Evolutionary conservation across 2,113 vertebrate genomes (phyloP), one percentile per base, ranked within the genome.

Genomic region (Pholis gunnellus): DNA sequence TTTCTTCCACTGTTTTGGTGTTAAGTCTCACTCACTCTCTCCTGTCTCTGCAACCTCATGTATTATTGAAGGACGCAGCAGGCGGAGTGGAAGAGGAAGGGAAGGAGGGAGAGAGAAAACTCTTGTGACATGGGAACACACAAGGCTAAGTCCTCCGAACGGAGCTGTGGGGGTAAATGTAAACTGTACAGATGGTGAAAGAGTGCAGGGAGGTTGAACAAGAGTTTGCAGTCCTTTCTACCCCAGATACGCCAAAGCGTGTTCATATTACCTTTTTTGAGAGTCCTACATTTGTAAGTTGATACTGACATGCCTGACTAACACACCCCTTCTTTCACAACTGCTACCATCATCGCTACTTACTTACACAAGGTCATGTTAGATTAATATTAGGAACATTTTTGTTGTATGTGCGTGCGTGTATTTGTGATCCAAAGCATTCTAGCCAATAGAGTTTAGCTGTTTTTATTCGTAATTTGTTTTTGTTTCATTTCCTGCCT

Each of bases 271-370:
- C 59, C 64, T 93, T 91, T 91, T 93, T 86, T 75, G 79, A 91
- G 82, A 84, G 63, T 86, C 86, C 76, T 68, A 78, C 89, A 90
- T 95, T 93, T 93, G 92, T 94, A 93, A 89, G 93, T 91, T 88
- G 72, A 90, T 92, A 87, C 78, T 57, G 70, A 84, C 89, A 88
- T 86, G 54, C 48, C 78, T 42, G 78, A 88, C 85, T 91, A 89
- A 91, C 76, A 78, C 63, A 40, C 63, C 66, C 82, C 72, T 68
- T 80, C 76, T 70, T 40, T 84, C 87, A 81, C 74, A 54, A 69
- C 84, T 61, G 81, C 78, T 85, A n/a, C 61, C 69, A 54, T 66
- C 75, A 78, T 85, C 68, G 82, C 81, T 87, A 82, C 54, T 87
- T 89, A 90, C 89, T 93, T 91, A 93, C 87, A 86, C 69, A 42